Evolutionary conservation across 2,888 invertebrate species (phyloP).

Genomic region (Drosophila flavopinicola): DNA sequence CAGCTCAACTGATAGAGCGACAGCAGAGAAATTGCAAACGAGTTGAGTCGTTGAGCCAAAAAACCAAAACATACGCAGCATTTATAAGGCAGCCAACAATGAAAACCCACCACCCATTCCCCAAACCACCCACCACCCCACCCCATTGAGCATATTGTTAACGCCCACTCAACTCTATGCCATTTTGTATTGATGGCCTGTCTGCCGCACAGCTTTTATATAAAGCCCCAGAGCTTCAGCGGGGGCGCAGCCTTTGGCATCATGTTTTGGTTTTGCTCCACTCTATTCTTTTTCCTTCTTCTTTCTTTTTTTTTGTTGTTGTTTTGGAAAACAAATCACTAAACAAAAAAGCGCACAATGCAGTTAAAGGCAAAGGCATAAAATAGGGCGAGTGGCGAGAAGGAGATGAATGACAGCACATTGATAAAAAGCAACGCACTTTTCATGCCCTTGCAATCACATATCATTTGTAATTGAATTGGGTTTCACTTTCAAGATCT

Average conservation of each 20-base stretch:
- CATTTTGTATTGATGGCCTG: slow-evolving; percentile 80
- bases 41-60: slow-evolving; percentile 79
- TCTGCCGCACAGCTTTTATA: slow-evolving; percentile 81
- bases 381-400: slow-evolving; percentile 50
- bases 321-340: slow-evolving; percentile 74
- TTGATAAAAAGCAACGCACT: slow-evolving; percentile 43
- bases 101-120: slow-evolving; percentile 30
- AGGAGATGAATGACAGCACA: slow-evolving; percentile 29
- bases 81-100: slow-evolving; percentile 78
- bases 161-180: slow-evolving; percentile 80
- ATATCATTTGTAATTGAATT: too few relatives aligned
- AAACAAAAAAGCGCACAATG: slow-evolving; percentile 77
- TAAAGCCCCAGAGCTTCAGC: slow-evolving; percentile 72
- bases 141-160: slow-evolving; percentile 66
- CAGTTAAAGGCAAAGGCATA: slow-evolving; percentile 60
- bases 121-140: not conserved
- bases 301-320: slow-evolving; percentile 35
- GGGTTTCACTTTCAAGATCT: not conserved
- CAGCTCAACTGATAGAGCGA: slow-evolving; percentile 69
- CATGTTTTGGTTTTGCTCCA: slow-evolving; percentile 65
- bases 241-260: slow-evolving; percentile 76
- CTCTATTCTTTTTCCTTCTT: slow-evolving; percentile 21
- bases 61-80: slow-evolving; percentile 80
- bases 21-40: slow-evolving; percentile 79
- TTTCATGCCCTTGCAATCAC: slow-evolving; percentile 22